phyloP scores from a whole-genome alignment of 2,888 invertebrate species.

The Melieria omissa region DNA sequence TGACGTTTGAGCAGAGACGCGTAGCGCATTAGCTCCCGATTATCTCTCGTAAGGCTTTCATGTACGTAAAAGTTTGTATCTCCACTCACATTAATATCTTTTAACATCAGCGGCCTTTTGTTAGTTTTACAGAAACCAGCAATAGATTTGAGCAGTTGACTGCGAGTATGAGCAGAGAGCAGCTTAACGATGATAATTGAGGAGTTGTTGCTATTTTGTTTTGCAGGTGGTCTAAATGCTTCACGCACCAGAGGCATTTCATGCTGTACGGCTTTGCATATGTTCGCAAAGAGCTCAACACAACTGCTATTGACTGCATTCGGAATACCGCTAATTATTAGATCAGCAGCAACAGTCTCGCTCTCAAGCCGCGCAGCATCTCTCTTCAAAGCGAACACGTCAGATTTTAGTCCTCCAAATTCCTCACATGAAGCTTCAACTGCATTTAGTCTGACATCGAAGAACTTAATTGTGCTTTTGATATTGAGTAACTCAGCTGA shows the following conservation, averaged over 20 bases:
- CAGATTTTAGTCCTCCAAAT: background rate
- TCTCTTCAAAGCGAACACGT: background rate
- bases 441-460: background rate
- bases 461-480: conserved; percentile 9
- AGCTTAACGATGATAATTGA: background rate
- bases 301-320: background rate
- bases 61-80: background rate
- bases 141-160: background rate
- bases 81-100: no score
- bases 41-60: background rate
- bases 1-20: conserved; percentile 11
- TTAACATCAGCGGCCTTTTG: background rate
- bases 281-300: background rate
- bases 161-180: background rate
- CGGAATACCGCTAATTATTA: background rate
- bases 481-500: no score
- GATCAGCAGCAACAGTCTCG: background rate
- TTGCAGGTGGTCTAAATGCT: background rate
- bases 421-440: background rate
- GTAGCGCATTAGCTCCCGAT: background rate
- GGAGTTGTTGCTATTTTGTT: no score
- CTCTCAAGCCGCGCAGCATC: background rate
- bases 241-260: background rate
- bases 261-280: no score
- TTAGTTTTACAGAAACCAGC: conserved; percentile 3